These are phyloP conservation scores for Chrysochloris asiatica DNA, from an alignment of 2,113 vertebrate genomes.

Conservation along the genomic window DNA sequence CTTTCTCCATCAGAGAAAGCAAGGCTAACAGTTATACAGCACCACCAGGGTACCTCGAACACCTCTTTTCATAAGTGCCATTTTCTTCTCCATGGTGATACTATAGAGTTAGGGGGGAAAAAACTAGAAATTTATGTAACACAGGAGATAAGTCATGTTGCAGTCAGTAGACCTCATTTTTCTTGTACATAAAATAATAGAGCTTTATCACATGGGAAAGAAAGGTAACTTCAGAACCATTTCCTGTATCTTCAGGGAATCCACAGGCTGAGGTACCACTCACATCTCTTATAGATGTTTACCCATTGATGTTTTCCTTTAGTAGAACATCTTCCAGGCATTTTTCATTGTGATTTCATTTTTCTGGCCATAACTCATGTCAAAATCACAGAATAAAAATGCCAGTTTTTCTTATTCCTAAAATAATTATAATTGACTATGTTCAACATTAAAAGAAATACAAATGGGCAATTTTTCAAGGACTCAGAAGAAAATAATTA, in stretches of 20 bases:
- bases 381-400: slow-evolving; percentile 35
- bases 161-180: too few species aligned
- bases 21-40: too few species aligned
- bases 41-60: background rate
- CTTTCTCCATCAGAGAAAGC: too few species aligned
- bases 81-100: background rate
- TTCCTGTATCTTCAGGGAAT: background rate
- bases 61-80: background rate
- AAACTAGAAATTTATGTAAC: background rate
- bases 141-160: background rate
- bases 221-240: background rate
- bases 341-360: background rate
- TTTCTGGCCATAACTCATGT: background rate
- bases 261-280: too few species aligned
- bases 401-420: background rate
- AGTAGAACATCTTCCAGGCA: background rate
- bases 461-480: background rate
- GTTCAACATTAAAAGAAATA: background rate
- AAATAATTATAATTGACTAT: background rate
- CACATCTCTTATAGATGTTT: background rate
- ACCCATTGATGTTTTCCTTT: background rate
- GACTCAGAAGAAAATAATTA: slow-evolving; percentile 52
- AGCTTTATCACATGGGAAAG: background rate
- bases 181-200: background rate
- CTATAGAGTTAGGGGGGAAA: background rate